phyloP scores from a whole-genome alignment of 1,140 invertebrate genomes.

The Aphaenogaster floridana region DNA sequence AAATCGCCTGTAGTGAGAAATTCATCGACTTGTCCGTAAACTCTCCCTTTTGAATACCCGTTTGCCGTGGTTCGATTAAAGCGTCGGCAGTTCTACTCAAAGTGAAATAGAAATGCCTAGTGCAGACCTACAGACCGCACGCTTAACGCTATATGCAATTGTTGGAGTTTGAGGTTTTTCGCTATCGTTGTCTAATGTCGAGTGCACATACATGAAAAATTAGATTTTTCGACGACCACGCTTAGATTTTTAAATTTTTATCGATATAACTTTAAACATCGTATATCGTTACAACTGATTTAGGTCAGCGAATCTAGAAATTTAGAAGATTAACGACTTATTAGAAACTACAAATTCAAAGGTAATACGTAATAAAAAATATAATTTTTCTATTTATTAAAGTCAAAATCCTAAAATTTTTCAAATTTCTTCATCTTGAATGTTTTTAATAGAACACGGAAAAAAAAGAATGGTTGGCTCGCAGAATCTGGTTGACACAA shows the following conservation, averaged over 20 bases:
- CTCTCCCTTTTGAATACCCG: background rate
- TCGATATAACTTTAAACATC: background rate
- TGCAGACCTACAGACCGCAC: background rate
- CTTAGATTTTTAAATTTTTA: background rate
- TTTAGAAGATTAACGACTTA: background rate
- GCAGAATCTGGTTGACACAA: no score
- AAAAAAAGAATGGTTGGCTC: no score
- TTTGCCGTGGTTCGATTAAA: slow-evolving; percentile 50
- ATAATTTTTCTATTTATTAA: background rate
- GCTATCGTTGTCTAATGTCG: background rate
- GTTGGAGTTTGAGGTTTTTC: background rate
- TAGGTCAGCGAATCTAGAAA: background rate
- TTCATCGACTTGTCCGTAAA: slow-evolving; percentile 43
- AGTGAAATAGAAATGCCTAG: slow-evolving; percentile 25
- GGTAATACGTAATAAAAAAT: background rate
- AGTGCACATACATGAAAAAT: background rate
- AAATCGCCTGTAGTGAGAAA: slow-evolving; percentile 38
- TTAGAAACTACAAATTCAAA: background rate
- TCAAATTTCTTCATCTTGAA: background rate
- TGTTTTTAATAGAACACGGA: background rate
- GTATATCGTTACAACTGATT: background rate
- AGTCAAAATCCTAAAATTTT: background rate
- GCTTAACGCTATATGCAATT: background rate
- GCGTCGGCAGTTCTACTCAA: slow-evolving; percentile 25
- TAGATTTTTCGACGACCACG: background rate